Evolutionary conservation across 2,888 invertebrate genomes (phyloP), one percentile per base, ranked within the genome.

Genomic region (Leptinotarsa juncta): DNA sequence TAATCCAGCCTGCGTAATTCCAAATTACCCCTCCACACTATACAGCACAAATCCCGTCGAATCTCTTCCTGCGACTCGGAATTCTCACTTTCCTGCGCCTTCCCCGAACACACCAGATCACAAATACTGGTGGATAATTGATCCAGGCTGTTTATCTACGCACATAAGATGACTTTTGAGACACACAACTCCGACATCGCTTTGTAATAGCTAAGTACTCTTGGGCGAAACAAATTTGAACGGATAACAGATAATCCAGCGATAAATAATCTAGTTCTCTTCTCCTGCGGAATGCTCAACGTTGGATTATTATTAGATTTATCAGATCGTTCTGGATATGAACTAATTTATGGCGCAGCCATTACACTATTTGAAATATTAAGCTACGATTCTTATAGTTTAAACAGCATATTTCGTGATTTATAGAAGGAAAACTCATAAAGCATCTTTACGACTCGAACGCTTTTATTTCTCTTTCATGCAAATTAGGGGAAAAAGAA

Each of bases 231-330:
- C 75, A 75, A 70, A 75, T 75, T 75, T 67, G 60, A 53, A 72
- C 15, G 72, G 75, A 75, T 75, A 70, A 75, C 72, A 60, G 49
- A 42, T 68, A 68, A 71, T 66, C 71, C 66, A n/a, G 66, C 66
- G 42, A 71, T 71, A 66, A 71, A 71, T 71, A 71, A 66, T 55
- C 57, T n/a, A 71, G 53, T 71, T 53, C 55, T 49, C 20, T 51
- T 48, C 65, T 53, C 50, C 48, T 65, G 48, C 48, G 48, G 66
- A 66, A 53, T 42, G 51, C 65, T 60, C 70, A 73, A 65, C 57
- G 66, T 66, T 73, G 73, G 73, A 73, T 73, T 73, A 73, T 66
- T 73, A 73, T 73, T 73, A 66, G 70, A 73, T 73, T 73, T 73
- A 73, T 70, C 73, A 70, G 70, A 70, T 70, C 57, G 70, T 66